Evolutionary conservation across 1,140 invertebrate species (phyloP).

Genomic region (Zophobas morio): DNA sequence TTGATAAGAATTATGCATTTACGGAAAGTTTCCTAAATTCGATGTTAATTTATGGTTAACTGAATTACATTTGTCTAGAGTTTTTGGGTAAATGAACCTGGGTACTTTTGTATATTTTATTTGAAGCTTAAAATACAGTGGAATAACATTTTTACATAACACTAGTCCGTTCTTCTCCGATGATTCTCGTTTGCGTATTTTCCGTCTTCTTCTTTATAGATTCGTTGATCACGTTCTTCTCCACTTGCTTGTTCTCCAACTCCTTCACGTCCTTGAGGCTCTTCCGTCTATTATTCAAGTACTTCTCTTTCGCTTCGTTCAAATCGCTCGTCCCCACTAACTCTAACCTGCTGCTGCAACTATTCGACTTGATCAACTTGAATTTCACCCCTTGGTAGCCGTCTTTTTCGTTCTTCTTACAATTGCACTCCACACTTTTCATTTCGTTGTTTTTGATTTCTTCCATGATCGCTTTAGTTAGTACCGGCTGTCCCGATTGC

Average conservation of each 20-base stretch:
- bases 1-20: too few relatives aligned
- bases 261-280: constrained; percentile 67
- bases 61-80: too few relatives aligned
- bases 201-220: constrained; percentile 55
- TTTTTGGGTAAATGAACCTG: too few relatives aligned
- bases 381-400: constrained; percentile 78
- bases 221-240: constrained; percentile 67
- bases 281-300: constrained; percentile 56
- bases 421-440: constrained; percentile 55
- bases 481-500: constrained; percentile 74
- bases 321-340: constrained; percentile 76
- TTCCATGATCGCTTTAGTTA: constrained; percentile 76
- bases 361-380: constrained; percentile 86
- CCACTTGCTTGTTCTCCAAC: constrained; percentile 58
- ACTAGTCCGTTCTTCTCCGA: constrained; percentile 61
- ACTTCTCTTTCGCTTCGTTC: constrained; percentile 58
- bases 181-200: constrained; percentile 59
- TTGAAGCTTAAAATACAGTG: too few relatives aligned
- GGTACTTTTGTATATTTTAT: too few relatives aligned
- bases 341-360: constrained; percentile 86
- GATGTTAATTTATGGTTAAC: too few relatives aligned
- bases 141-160: too few relatives aligned
- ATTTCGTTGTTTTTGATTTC: constrained; percentile 75
- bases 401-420: constrained; percentile 60
- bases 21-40: too few relatives aligned